These are phyloP conservation scores for Catalaphyllia jardinei DNA, from an alignment of 64 coral and sea anemone species.

Conservation along the genomic window DNA sequence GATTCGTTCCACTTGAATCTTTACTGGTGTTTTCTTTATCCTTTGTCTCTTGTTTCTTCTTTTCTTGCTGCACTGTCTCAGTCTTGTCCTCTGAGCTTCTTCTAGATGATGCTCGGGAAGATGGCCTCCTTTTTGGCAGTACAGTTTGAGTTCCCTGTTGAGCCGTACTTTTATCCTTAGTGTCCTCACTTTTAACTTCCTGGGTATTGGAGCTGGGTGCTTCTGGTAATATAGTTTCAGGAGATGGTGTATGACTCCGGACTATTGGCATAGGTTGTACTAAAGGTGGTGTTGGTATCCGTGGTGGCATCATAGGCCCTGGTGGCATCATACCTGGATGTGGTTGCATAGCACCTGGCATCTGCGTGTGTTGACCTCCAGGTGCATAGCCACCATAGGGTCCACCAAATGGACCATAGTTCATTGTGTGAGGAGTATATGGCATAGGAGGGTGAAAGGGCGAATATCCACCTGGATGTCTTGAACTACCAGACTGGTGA, in stretches of 20 bases:
- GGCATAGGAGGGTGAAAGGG: constrained; percentile 49
- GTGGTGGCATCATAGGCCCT: constrained; percentile 48
- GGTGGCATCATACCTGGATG: constrained; percentile 55
- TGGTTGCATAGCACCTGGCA: constrained; percentile 22
- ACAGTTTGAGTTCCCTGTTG: constrained; percentile 79
- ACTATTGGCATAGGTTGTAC: not conserved
- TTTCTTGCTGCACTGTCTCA: constrained; percentile 8
- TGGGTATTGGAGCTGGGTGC: not conserved
- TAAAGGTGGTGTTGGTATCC: constrained; percentile 74
- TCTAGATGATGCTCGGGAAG: constrained; percentile 62
- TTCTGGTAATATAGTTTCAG: constrained; percentile 53
- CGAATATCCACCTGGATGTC: constrained; percentile 40
- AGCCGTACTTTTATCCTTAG: constrained; percentile 57
- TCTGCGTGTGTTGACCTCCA: constrained; percentile 18
- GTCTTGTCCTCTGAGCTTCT: constrained; percentile 65
- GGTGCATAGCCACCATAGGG: constrained; percentile 59
- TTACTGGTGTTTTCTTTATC: constrained; percentile 40
- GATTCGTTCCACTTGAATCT: constrained; percentile 7
- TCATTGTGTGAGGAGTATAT: constrained; percentile 25
- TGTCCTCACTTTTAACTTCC: constrained; percentile 24
- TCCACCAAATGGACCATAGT: constrained; percentile 69
- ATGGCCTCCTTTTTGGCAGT: constrained; percentile 66
- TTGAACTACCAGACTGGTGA: constrained; percentile 54
- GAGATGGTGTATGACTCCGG: constrained; percentile 74
- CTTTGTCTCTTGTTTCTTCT: constrained; percentile 57